These are phyloP conservation scores for Heliocidaris erythrogramma DNA, from an alignment of 35 echinoderm and acorn worm species.

Conservation along the genomic window DNA sequence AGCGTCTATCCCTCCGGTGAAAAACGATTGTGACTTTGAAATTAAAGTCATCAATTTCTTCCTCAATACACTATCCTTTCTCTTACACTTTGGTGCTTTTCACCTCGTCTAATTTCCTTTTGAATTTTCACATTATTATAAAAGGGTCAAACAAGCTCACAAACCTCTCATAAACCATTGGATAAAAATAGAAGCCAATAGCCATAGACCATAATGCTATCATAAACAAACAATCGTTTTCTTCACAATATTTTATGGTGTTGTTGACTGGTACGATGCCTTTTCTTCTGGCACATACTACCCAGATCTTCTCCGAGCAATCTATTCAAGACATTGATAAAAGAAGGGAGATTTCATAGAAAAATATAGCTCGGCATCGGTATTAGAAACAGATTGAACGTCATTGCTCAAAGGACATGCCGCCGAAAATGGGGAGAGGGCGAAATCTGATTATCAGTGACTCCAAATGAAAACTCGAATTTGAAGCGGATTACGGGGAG, in stretches of 20 bases:
- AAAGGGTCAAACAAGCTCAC: background rate
- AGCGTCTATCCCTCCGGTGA: background rate
- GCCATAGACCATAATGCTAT: background rate
- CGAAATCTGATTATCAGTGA: conserved; percentile 33
- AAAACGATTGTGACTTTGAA: background rate
- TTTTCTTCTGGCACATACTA: background rate
- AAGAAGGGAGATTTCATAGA: background rate
- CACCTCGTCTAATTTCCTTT: background rate
- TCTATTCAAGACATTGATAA: background rate
- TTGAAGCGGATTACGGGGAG: background rate
- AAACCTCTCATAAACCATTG: background rate
- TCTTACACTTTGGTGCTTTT: background rate
- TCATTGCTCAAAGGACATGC: conserved; percentile 35
- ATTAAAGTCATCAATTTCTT: conserved; percentile 19
- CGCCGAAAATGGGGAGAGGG: background rate
- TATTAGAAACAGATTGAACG: conserved; percentile 31
- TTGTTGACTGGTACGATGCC: background rate
- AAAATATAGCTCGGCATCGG: background rate
- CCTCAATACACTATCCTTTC: background rate
- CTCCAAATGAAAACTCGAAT: conserved; percentile 12
- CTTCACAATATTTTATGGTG: background rate
- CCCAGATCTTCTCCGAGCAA: background rate
- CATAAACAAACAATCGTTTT: background rate
- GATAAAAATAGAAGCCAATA: background rate
- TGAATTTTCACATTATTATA: background rate